Percentiles rank a stretch among this genome's conserved stretches.
Evolutionary conservation across 2,113 vertebrate genomes (phyloP).

Genomic region (Chrysochloris asiatica): DNA sequence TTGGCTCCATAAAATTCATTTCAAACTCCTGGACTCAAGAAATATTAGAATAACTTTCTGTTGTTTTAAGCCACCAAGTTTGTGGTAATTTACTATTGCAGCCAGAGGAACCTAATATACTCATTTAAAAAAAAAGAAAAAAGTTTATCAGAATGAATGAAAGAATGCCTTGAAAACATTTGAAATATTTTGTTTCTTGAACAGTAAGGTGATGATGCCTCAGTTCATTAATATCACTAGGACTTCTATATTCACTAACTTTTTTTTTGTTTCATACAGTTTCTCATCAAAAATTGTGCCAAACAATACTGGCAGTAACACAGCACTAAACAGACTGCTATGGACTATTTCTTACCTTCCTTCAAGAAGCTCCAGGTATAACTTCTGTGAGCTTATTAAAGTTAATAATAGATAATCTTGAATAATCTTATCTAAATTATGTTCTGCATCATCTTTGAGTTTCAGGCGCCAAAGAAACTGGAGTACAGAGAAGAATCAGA

Average conservation of each 20-base stretch:
- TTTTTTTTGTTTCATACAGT: conserved; percentile 47
- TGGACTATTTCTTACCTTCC: conserved; percentile 38
- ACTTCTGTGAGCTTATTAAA: conserved; percentile 35
- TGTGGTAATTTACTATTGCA: conserved; percentile 31
- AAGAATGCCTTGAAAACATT: not conserved
- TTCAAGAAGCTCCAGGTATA: conserved; percentile 48
- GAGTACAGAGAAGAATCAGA: conserved; percentile 56
- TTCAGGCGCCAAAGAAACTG: conserved; percentile 46
- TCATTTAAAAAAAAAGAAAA: conserved; percentile 3
- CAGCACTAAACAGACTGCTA: conserved; percentile 51
- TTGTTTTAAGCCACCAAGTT: conserved; percentile 17
- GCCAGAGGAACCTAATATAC: conserved; percentile 37
- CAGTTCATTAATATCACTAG: conserved; percentile 34
- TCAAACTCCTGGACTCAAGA: not conserved
- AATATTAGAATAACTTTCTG: conserved; percentile 4
- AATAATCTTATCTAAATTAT: conserved; percentile 47
- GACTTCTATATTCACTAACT: not conserved
- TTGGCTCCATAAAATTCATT: not conserved
- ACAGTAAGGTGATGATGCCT: not conserved
- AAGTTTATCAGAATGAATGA: conserved; percentile 38
- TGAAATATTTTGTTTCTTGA: conserved; percentile 25
- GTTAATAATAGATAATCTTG: conserved; percentile 39
- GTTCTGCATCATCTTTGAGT: conserved; percentile 28
- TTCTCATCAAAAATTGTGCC: conserved; percentile 58
- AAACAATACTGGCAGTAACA: conserved; percentile 38